These are phyloP conservation scores for Cathartes aura DNA, from an alignment of 2,113 vertebrate species.

Conservation along the genomic window DNA sequence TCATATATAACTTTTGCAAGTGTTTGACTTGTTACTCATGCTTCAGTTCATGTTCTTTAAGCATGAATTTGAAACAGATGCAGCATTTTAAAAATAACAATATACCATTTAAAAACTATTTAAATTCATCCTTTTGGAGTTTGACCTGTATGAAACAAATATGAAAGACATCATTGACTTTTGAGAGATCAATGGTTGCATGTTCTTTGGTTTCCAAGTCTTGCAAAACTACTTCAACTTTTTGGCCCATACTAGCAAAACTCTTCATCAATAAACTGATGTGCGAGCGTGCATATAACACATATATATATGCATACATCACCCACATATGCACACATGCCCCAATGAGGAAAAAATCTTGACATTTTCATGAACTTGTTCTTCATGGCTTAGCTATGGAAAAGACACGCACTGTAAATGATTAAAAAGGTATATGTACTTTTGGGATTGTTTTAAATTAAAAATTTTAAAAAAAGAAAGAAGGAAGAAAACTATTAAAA, in stretches of 20 bases:
- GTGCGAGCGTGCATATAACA: background rate
- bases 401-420: background rate
- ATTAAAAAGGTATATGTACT: background rate
- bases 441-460: slow-evolving; percentile 22
- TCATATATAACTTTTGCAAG: background rate
- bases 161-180: background rate
- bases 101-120: background rate
- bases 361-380: background rate
- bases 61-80: background rate
- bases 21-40: background rate
- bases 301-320: background rate
- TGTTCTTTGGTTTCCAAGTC: background rate
- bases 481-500: slow-evolving; percentile 41
- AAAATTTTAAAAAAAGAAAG: background rate
- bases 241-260: background rate
- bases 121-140: background rate
- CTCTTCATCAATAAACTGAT: background rate
- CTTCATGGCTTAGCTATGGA: background rate
- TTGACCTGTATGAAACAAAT: background rate
- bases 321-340: background rate
- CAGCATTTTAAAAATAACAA: background rate
- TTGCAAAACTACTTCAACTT: background rate
- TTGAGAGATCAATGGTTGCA: background rate
- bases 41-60: background rate
- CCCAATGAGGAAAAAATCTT: background rate